Base-by-base conservation (phyloP, 2,888 invertebrate genomes). In the Clivina fossor region DNA sequence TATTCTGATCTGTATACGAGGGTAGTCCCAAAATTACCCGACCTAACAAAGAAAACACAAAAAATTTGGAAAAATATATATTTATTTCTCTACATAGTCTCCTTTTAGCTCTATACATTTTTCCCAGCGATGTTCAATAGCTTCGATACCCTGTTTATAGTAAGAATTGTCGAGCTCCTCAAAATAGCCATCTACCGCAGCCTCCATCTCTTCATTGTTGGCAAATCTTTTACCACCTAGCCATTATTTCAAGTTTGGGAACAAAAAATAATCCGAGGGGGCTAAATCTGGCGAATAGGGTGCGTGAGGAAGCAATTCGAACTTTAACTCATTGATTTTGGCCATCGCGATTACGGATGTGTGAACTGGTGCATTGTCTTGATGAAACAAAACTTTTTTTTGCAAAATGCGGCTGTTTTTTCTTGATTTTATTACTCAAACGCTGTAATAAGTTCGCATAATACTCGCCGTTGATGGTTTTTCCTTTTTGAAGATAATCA, bases 181-280 rank as follows among this genome's bases (percentile, higher is more conserved):
- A n/a, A n/a, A n/a, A n/a, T n/a, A n/a, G n/a, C n/a, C n/a, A n/a
- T n/a, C n/a, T n/a, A n/a, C n/a, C n/a, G n/a, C n/a, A n/a, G n/a
- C n/a, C n/a, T 35, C 24, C 13, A 54, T 56, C 33, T 60, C 48
- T 51, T 60, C 58, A 49, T 58, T 58, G 56, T 60, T 60, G 35
- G 44, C 32, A 57, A 62, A 61, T 63, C n/a, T 62, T 46, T 59
- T 44, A 49, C 59, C 61, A 20, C 54, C 56, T 46, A 60, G 56
- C 35, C 26, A 47, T n/a, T n/a, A n/a, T 54, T 58, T 58, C 51
- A 44, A 58, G 53, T 40, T 58, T 38, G 32, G 40, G 24, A 56
- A 44, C 32, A 32, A 40, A 40, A 47, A 55, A 56, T 55, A 44
- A 55, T 49, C 41, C 35, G 20, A 57, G 18, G 59, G 47, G 46